phyloP scores from a whole-genome alignment of 2,113 vertebrate genomes.

The Lophius piscatorius region DNA sequence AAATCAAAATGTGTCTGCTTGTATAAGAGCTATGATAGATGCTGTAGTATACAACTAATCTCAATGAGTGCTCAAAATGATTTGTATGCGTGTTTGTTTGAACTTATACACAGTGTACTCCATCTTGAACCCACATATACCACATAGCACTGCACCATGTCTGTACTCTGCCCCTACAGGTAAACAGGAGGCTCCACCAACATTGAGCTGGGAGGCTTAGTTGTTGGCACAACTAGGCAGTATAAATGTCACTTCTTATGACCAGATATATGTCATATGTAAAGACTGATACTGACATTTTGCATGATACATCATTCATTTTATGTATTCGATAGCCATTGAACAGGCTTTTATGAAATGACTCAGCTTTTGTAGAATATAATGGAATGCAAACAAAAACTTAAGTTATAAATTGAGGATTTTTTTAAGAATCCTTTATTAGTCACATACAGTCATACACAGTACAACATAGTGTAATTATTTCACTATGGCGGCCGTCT shows the following conservation, averaged over 20 bases:
- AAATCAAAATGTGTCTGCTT: no score
- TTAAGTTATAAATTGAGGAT: no score
- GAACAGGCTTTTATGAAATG: no score
- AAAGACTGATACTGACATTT: constrained; percentile 25
- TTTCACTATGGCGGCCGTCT: no score
- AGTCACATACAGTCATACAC: no score
- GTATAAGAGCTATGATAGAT: no score
- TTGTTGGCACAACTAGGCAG: not conserved
- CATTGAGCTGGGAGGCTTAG: not conserved
- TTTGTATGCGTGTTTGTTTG: not conserved
- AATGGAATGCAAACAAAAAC: no score
- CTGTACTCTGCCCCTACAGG: not conserved
- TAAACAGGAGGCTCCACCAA: not conserved
- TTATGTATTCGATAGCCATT: no score
- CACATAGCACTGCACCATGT: not conserved
- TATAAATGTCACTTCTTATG: not conserved
- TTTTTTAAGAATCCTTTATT: no score
- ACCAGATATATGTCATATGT: constrained; percentile 34
- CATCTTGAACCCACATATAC: constrained; percentile 8
- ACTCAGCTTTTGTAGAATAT: no score
- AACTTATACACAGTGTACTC: not conserved
- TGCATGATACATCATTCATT: not conserved
- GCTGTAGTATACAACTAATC: no score
- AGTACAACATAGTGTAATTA: no score
- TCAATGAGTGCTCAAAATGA: not conserved